Evolutionary conservation across 2,797 vertebrate species (phyloP).

Genomic region (Acanthurus tractus): DNA sequence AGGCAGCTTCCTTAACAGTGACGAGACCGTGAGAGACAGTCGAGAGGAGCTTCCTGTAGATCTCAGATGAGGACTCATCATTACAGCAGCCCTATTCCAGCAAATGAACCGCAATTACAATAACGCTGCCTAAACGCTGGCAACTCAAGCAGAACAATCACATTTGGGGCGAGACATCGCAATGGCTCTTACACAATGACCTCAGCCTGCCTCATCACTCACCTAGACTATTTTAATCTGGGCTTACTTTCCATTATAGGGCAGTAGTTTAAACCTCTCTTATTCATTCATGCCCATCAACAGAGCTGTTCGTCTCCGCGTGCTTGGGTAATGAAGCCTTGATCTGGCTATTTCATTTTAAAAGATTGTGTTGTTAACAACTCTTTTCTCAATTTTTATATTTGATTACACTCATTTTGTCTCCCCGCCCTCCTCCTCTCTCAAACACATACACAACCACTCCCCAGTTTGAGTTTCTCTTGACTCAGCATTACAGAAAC

Average conservation of each 20-base stretch:
- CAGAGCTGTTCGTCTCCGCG: constrained; percentile 51
- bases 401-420: constrained; percentile 43
- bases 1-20: constrained; percentile 52
- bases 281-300: constrained; percentile 76
- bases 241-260: constrained; percentile 79
- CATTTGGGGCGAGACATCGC: constrained; percentile 77
- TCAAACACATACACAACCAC: constrained; percentile 10
- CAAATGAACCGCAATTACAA: constrained; percentile 84
- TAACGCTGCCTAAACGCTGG: constrained; percentile 75
- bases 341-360: constrained; percentile 44
- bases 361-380: constrained; percentile 63
- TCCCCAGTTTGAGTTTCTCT: constrained; percentile 65
- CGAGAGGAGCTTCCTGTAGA: constrained; percentile 68
- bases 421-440: neutral
- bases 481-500: constrained; percentile 71
- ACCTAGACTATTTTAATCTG: constrained; percentile 79
- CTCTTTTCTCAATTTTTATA: constrained; percentile 47
- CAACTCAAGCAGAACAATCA: constrained; percentile 85
- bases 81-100: constrained; percentile 76
- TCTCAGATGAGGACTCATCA: constrained; percentile 75
- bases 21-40: constrained; percentile 68
- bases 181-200: constrained; percentile 72
- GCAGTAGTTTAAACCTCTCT: constrained; percentile 60
- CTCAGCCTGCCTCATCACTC: constrained; percentile 74
- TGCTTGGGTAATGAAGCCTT: constrained; percentile 43